These are phyloP conservation scores for Hesperophylax magnus DNA, from an alignment of 1,140 invertebrate species.

Conservation along the genomic window DNA sequence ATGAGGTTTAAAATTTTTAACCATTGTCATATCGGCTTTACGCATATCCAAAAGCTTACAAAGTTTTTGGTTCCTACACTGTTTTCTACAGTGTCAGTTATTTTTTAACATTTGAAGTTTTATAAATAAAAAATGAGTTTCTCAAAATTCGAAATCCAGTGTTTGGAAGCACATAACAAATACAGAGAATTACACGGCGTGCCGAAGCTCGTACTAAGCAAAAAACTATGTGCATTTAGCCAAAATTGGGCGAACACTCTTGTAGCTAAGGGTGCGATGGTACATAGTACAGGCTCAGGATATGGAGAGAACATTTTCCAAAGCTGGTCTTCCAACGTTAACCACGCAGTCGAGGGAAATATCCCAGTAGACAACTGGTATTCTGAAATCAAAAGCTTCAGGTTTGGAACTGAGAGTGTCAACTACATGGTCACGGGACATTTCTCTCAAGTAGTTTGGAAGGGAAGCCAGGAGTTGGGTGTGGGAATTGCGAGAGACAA, in stretches of 20 bases:
- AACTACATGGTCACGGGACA: conserved; percentile 78
- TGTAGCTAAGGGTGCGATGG: conserved; percentile 76
- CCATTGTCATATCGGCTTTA: no score
- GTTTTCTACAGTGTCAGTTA: no score
- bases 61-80: no score
- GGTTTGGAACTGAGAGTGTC: conserved; percentile 75
- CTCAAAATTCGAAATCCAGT: conserved; percentile 72
- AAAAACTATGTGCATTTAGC: conserved; percentile 80
- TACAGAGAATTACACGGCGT: conserved; percentile 81
- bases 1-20: no score
- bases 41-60: no score
- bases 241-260: conserved; percentile 87
- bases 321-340: conserved; percentile 81
- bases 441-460: conserved; percentile 88
- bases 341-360: conserved; percentile 76
- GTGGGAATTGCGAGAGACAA: conserved; percentile 80
- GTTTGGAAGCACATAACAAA: conserved; percentile 83
- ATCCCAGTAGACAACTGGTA: conserved; percentile 85
- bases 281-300: conserved; percentile 81
- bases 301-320: conserved; percentile 90
- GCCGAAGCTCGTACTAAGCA: conserved; percentile 77
- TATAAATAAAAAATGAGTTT: not conserved
- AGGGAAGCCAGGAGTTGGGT: conserved; percentile 81
- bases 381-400: conserved; percentile 73
- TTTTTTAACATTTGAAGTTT: no score